Conservation (phyloP, 2,113 vertebrate genomes). For the Poeciliopsis turrubarensis region DNA sequence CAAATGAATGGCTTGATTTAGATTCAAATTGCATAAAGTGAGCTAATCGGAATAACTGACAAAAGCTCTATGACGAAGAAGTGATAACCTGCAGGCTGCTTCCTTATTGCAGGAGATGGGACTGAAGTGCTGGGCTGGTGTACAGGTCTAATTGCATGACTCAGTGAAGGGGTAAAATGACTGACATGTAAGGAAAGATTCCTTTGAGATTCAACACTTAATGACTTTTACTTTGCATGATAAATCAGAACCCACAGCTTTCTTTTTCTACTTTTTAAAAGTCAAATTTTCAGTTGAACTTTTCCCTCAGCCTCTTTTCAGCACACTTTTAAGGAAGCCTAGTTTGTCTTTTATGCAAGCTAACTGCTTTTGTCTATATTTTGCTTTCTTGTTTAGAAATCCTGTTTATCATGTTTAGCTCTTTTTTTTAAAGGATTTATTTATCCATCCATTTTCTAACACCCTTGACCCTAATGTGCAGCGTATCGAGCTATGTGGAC, state of each 20-base stretch:
- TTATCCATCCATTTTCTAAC: too few relatives aligned
- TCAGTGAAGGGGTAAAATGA: constrained; percentile 48
- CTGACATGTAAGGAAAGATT: constrained; percentile 49
- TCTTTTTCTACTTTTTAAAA: constrained; percentile 20
- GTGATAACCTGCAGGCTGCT: constrained; percentile 75
- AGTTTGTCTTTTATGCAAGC: not conserved
- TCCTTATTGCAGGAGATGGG: constrained; percentile 64
- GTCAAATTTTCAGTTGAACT: constrained; percentile 13
- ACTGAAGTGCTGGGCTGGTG: constrained; percentile 54
- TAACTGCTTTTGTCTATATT: not conserved
- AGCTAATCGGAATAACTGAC: constrained; percentile 74
- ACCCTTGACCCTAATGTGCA: too few relatives aligned
- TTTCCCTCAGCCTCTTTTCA: not conserved
- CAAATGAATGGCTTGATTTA: constrained; percentile 77
- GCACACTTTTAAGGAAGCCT: not conserved
- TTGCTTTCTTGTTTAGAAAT: not conserved
- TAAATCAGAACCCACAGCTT: constrained; percentile 19
- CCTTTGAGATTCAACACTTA: constrained; percentile 61
- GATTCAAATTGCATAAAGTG: constrained; percentile 75
- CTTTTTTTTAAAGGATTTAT: not conserved
- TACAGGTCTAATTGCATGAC: constrained; percentile 72
- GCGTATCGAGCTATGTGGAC: too few relatives aligned
- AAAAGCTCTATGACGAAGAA: constrained; percentile 69
- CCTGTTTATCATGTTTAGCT: not conserved
- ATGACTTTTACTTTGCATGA: constrained; percentile 50